Percentiles rank a stretch among this genome's conserved stretches.
Evolutionary conservation across 2,888 invertebrate species (phyloP).

Genomic region (Limnephilus lunatus): DNA sequence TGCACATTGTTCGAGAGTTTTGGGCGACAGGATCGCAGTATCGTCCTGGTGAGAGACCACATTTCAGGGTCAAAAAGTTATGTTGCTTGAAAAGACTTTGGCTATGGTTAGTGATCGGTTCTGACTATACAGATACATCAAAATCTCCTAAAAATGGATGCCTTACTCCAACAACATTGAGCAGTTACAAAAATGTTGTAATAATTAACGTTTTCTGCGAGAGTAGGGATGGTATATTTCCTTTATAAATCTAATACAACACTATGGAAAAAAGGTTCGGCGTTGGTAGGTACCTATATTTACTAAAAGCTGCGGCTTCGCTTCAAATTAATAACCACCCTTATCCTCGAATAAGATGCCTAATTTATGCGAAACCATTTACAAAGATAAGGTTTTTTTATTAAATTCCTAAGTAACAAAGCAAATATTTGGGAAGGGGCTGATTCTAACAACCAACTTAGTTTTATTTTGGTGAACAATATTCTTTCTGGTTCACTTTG

Average conservation of each 20-base stretch:
- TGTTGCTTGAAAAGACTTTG: too few relatives aligned
- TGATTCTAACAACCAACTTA: not conserved
- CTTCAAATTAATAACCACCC: not conserved
- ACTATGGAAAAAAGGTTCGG: not conserved
- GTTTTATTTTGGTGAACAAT: not conserved
- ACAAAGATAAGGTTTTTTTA: not conserved
- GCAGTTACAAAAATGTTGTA: too few relatives aligned
- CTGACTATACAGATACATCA: too few relatives aligned
- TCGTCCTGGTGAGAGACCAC: too few relatives aligned
- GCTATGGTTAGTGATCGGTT: too few relatives aligned
- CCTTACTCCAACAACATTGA: too few relatives aligned
- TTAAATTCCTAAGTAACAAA: not conserved
- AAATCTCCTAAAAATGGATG: too few relatives aligned
- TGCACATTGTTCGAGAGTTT: too few relatives aligned
- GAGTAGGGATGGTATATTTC: not conserved
- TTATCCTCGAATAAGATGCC: not conserved
- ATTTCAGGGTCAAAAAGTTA: too few relatives aligned
- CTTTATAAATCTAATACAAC: not conserved
- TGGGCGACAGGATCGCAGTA: too few relatives aligned
- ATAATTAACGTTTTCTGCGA: too few relatives aligned
- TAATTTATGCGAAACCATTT: not conserved
- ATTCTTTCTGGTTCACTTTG: not conserved
- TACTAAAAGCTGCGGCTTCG: not conserved
- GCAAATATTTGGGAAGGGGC: conserved; percentile 27
- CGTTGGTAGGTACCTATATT: not conserved